A percentile compares a stretch with the other conserved stretches of the same genome.
These are phyloP conservation scores for Phasia obesa DNA, from an alignment of 2,888 invertebrate genomes.

Conservation along the genomic window DNA sequence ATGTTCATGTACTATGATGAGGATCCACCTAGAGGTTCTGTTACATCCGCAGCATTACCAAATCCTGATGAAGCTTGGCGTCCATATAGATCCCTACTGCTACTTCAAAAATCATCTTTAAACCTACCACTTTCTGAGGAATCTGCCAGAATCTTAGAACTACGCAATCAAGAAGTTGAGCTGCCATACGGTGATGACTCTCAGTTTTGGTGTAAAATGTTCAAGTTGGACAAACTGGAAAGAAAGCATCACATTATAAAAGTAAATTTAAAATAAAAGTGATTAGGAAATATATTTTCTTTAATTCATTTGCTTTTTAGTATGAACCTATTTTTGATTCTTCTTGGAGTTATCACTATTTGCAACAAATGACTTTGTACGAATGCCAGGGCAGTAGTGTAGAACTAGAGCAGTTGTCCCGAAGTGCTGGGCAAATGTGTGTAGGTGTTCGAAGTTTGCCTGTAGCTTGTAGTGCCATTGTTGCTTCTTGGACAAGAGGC, in stretches of 20 bases:
- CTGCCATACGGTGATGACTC: constrained; percentile 85
- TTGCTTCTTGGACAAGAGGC: constrained; percentile 86
- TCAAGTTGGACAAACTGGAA: constrained; percentile 84
- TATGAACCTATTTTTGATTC: constrained; percentile 86
- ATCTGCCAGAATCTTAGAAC: constrained; percentile 82
- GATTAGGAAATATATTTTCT: background rate
- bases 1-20: constrained; percentile 85
- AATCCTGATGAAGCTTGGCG: constrained; percentile 82
- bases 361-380: constrained; percentile 87
- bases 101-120: constrained; percentile 84
- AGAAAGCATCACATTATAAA: constrained; percentile 86
- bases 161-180: constrained; percentile 84
- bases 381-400: constrained; percentile 85
- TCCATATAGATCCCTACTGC: constrained; percentile 84
- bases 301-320: constrained; percentile 78
- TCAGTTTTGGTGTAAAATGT: constrained; percentile 86
- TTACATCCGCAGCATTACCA: constrained; percentile 84
- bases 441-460: constrained; percentile 84
- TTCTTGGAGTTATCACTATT: constrained; percentile 84
- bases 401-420: constrained; percentile 83
- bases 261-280: constrained; percentile 83
- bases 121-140: constrained; percentile 75
- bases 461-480: constrained; percentile 85
- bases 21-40: constrained; percentile 84
- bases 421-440: constrained; percentile 84